A percentile compares a stretch with the other conserved stretches of the same genome.
These are phyloP conservation scores for Tetanocera ferruginea DNA, from an alignment of 2,888 invertebrate species.

Conservation along the genomic window DNA sequence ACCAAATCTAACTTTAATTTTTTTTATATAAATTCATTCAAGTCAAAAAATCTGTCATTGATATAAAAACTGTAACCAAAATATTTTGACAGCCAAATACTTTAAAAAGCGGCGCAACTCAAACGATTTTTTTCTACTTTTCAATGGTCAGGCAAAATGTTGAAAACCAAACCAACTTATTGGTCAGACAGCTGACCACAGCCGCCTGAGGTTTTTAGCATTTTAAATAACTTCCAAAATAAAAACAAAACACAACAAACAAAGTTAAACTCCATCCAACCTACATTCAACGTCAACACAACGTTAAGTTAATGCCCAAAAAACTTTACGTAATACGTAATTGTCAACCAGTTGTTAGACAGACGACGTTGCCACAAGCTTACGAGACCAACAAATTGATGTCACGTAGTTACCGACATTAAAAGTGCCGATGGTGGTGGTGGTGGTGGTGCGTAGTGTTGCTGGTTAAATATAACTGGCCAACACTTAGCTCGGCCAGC, in stretches of 20 bases:
- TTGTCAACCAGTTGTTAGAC: conserved; percentile 31
- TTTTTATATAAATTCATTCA: no score
- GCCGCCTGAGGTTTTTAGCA: no score
- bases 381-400: conserved; percentile 23
- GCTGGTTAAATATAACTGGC: not conserved
- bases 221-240: no score
- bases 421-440: conserved; percentile 14
- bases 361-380: conserved; percentile 3
- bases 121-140: no score
- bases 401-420: conserved; percentile 1
- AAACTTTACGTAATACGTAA: conserved; percentile 31
- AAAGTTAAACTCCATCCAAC: not conserved
- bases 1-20: no score
- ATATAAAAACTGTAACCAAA: no score
- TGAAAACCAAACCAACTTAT: no score
- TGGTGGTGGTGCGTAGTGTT: not conserved
- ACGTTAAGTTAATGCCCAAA: not conserved
- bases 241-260: not conserved
- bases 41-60: no score
- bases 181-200: no score
- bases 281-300: not conserved
- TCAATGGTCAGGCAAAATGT: no score
- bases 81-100: no score
- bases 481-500: not conserved
- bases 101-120: no score